Base-by-base conservation (phyloP, 2,888 invertebrate species). In the Morinoia aosen region DNA sequence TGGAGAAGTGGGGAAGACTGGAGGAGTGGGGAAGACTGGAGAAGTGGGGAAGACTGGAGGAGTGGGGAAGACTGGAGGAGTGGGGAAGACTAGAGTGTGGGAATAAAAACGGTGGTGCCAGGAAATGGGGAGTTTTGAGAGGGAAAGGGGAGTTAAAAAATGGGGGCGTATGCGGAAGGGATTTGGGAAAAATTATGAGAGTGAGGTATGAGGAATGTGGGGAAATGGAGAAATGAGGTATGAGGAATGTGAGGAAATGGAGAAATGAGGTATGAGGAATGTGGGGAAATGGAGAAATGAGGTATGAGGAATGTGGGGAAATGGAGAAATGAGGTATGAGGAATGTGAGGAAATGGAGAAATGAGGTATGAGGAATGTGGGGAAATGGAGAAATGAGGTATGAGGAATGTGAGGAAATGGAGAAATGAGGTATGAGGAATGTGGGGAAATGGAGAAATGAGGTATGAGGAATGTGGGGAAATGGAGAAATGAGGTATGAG, bases 1-100 rank as follows among this genome's bases (percentile, higher is more conserved):
- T 95, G 94, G 94, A 64, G 95, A 40, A 64, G 95, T 64, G 94
- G 94, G 61, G 61, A 61, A 48, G n/a, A 94, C 64, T 93, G 61
- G 94, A 39, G 94, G 94, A 58, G 95, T 64, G 93, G 93, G 93
- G 61, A 61, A 76, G 14, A 61, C 58, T 25, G n/a, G 95, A 95
- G n/a, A 16, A 19, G 33, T 5, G 40, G 56, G 58, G 61, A 19
- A 39, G 58, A 91, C 8, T 33, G 25, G 25, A 57, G 48, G 91
- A 58, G 48, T 2, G 56, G 16, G 16, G 91, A 12, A n/a, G 58
- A 8, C 12, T n/a, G 90, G 91, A 58, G 10, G 58, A 58, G 58
- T 11, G 88, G 33, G 88, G 33, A 88, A 33, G 33, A 88, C 88
- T n/a, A 39, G 25, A 33, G 33, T 25, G 88, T 14, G 25, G 8